These are phyloP conservation scores for Drepanosiphum platanoidis DNA, from an alignment of 2,888 invertebrate species.

Conservation along the genomic window DNA sequence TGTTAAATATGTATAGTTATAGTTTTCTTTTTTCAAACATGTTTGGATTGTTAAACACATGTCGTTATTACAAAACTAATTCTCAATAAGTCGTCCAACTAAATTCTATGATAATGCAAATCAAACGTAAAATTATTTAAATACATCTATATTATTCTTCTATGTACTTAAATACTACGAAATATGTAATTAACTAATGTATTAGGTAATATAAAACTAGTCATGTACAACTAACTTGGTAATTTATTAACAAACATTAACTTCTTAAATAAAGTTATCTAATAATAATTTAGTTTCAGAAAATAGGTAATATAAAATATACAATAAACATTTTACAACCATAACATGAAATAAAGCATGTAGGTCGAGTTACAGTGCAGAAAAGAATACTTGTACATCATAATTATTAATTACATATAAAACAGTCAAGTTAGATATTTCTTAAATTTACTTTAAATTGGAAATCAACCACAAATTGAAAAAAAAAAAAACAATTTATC, in stretches of 20 bases:
- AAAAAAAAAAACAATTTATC: conserved; percentile 24
- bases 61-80: too few species aligned
- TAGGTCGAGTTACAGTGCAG: not conserved
- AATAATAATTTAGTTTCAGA: conserved; percentile 14
- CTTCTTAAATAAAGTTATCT: not conserved
- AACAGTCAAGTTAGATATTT: not conserved
- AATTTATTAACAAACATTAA: not conserved
- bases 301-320: not conserved
- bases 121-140: too few species aligned
- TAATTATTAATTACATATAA: conserved; percentile 8
- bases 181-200: too few species aligned
- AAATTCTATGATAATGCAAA: too few species aligned
- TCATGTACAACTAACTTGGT: not conserved
- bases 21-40: too few species aligned
- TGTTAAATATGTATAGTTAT: too few species aligned
- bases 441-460: not conserved
- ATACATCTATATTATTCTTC: too few species aligned
- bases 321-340: not conserved
- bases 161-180: too few species aligned
- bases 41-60: too few species aligned
- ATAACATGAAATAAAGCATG: not conserved
- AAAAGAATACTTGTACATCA: not conserved
- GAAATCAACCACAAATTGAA: not conserved
- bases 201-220: not conserved
- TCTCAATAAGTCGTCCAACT: too few species aligned